Base-by-base conservation (phyloP, 2,888 invertebrate genomes). In the Cheilosia scutellata region DNA sequence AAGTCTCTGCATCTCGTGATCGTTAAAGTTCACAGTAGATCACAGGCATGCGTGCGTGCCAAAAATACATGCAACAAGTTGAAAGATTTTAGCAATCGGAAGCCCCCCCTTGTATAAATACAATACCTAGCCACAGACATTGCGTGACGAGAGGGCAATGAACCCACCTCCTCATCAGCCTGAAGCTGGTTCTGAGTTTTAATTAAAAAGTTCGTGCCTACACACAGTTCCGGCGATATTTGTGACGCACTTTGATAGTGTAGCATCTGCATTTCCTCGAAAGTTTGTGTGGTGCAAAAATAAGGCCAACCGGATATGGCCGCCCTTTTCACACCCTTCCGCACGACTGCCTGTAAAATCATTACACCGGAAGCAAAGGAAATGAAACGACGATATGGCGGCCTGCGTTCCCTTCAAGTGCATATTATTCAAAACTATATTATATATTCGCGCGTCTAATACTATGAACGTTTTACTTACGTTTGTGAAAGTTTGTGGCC, bases 401-500 rank as follows among this genome's bases (percentile, higher is more conserved):
- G 20, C 20, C 7, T 37, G 33, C 29, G 29, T 66, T 49, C 53
- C n/a, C 42, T 72, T 57, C 42, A 72, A 20, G 42, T 57, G 53
- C 44, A 47, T 42, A 55, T 2, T 47, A 47, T 20, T 47, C 16
- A 62, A 62, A 68, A 42, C 40, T 20, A 20, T 33, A 16, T 7
- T 20, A 20, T 33, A 16, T 7, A n/a, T 6, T 16, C 5, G 16
- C 7, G 6, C 37, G 37, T 40, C 42, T 74, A 31, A 68, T 37
- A 9, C 13, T 58, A 58, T 5, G 29, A 20, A 20, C 20, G 20
- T 20, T 20, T 70, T 92, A 93, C 93, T 93, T 93, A 93, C 93
- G 91, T 92, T 92, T 90, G 90, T 92, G 92, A 93, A 92, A 90
- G 91, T 91, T 89, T 90, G 90, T 72, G 89, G 90, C 78, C 89